Evolutionary conservation across 1,140 invertebrate genomes (phyloP).

Genomic region (Drosophila nikananu): DNA sequence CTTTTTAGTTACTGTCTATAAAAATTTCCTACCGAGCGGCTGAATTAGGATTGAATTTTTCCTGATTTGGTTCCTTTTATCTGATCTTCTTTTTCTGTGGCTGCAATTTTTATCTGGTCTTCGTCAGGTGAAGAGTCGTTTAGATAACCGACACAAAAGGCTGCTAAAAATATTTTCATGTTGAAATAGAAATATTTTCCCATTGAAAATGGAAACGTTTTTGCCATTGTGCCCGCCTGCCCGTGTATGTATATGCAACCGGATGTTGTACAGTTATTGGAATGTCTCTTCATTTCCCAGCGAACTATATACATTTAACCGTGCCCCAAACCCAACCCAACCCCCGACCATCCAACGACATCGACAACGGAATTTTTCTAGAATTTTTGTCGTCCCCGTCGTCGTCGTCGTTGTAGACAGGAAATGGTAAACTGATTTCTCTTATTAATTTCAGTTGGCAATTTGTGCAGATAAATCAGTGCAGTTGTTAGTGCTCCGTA

Average conservation of each 20-base stretch:
- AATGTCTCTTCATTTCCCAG: conserved; percentile 58
- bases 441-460: conserved; percentile 78
- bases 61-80: conserved; percentile 34
- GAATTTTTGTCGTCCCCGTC: conserved; percentile 46
- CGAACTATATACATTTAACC: background rate
- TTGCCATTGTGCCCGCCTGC: conserved; percentile 62
- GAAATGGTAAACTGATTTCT: conserved; percentile 79
- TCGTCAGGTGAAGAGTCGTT: conserved; percentile 70
- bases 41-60: conserved; percentile 80
- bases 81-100: conserved; percentile 33
- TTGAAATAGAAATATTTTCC: conserved; percentile 77
- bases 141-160: conserved; percentile 62
- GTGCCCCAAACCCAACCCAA: background rate
- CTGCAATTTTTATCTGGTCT: conserved; percentile 59
- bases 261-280: conserved; percentile 81
- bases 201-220: conserved; percentile 80
- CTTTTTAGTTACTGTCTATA: conserved; percentile 49
- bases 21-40: conserved; percentile 51
- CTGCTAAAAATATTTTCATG: conserved; percentile 77
- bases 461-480: conserved; percentile 73
- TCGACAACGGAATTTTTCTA: conserved; percentile 72
- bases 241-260: conserved; percentile 44
- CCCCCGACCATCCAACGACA: conserved; percentile 3
- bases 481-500: conserved; percentile 41
- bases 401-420: conserved; percentile 49